Evolutionary conservation across 2,888 invertebrate species (phyloP), one percentile per base, ranked within the genome.

Genomic region (Adelognathus sp.): DNA sequence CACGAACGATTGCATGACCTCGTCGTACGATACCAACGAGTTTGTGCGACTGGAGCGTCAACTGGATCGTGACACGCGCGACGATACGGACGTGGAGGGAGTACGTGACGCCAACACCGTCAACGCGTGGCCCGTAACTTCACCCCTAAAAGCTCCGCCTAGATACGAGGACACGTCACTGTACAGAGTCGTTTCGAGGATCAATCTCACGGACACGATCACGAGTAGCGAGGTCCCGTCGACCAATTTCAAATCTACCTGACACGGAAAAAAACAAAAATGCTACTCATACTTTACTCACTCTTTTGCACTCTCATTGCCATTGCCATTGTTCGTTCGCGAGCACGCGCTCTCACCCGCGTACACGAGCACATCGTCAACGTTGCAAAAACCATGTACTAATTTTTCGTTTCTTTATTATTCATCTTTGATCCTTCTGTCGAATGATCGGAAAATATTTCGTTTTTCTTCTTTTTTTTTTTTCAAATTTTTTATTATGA

Each of bases 21-120:
- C 76, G 36, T 88, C 87, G 0, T 84, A 84, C 44, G 88, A 89
- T 4, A 88, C 89, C 0, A 82, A 50, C 11, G 90, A 90, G 67
- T 89, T 89, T 69, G 74, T 88, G 11, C 70, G 60, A 44, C 44
- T 89, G 2, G 90, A 90, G 75, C 61, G 73, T 33, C 69, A 81
- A 61, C 56, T 81, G 7, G 24, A 44, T 77, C 67, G 14, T n/a
- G 61, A 67, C 24, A 21, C 21, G n/a, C 36, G 50, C 4, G 66
- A n/a, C 29, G 27, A 36, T 16, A 75, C 64, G 27, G 52, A 50
- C 7, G 18, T 31, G 31, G 4, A 31, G 31, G 7, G n/a, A n/a
- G n/a, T n/a, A n/a, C n/a, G n/a, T n/a, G 31, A 7, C 31, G 31
- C 31, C 31, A 16, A 44, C 6, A 5, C 7, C 3, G 16, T 44